phyloP scores from a whole-genome alignment of 2,797 vertebrate genomes.

The Taeniopygia guttata region DNA sequence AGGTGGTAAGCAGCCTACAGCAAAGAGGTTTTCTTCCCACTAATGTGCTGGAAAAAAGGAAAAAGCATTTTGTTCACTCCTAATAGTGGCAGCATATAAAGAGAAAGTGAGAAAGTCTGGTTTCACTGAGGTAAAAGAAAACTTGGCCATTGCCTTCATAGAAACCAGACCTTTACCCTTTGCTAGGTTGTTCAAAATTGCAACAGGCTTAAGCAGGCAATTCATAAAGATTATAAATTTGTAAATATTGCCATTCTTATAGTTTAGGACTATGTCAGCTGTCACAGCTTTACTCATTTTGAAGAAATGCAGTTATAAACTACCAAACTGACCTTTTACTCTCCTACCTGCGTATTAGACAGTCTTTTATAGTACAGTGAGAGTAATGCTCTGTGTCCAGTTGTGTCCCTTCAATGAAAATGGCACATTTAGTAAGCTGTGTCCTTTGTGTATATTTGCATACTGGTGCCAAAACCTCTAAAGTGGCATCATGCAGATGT shows the following conservation, averaged over 20 bases:
- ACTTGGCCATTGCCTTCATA: background rate
- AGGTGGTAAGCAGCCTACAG: background rate
- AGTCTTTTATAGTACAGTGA: background rate
- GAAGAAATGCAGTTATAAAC: background rate
- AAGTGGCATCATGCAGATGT: background rate
- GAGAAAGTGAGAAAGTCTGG: background rate
- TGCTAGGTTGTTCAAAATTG: background rate
- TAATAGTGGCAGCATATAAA: background rate
- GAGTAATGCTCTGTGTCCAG: background rate
- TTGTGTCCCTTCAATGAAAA: background rate
- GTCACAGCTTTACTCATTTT: background rate
- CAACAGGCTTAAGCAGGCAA: background rate
- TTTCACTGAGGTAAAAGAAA: background rate
- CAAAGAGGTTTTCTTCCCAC: background rate
- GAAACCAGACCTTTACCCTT: background rate
- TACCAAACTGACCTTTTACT: background rate
- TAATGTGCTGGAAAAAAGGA: background rate
- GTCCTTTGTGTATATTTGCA: background rate
- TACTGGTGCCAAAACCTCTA: background rate
- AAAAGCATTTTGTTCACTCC: background rate
- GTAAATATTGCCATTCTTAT: background rate
- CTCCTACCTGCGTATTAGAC: background rate
- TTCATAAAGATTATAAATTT: background rate
- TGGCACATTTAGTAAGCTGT: background rate
- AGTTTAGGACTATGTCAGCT: background rate